Conservation (phyloP, 2,113 vertebrate genomes). For the Pimephales promelas region DNA sequence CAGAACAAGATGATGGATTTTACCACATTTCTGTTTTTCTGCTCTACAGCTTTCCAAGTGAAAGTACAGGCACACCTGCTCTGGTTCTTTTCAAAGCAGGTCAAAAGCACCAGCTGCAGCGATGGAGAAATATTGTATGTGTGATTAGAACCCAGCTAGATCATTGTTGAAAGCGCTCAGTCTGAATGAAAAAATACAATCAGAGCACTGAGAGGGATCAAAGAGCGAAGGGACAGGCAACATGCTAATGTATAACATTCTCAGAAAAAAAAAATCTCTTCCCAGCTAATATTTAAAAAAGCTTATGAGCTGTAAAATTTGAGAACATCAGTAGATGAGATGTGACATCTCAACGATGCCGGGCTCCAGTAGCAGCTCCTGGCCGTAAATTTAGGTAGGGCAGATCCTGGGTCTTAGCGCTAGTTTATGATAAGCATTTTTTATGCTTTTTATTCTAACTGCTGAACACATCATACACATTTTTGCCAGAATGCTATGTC, state of each 20-base stretch:
- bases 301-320: background rate
- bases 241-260: background rate
- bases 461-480: no score
- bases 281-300: background rate
- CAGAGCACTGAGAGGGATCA: conserved; percentile 56
- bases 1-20: background rate
- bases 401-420: no score
- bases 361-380: no score
- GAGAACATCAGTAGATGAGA: background rate
- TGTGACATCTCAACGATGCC: background rate
- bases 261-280: background rate
- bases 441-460: no score
- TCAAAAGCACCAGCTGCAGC: conserved; percentile 66
- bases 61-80: conserved; percentile 45
- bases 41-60: background rate
- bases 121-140: conserved; percentile 15
- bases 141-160: conserved; percentile 59
- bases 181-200: conserved; percentile 15
- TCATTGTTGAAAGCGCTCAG: conserved; percentile 58
- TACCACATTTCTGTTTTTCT: conserved; percentile 1
- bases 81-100: conserved; percentile 64
- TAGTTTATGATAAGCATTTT: no score
- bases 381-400: no score
- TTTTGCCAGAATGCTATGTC: no score
- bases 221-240: background rate